Base-by-base conservation (phyloP, 2,888 invertebrate species). In the Polydesmus complanatus region DNA sequence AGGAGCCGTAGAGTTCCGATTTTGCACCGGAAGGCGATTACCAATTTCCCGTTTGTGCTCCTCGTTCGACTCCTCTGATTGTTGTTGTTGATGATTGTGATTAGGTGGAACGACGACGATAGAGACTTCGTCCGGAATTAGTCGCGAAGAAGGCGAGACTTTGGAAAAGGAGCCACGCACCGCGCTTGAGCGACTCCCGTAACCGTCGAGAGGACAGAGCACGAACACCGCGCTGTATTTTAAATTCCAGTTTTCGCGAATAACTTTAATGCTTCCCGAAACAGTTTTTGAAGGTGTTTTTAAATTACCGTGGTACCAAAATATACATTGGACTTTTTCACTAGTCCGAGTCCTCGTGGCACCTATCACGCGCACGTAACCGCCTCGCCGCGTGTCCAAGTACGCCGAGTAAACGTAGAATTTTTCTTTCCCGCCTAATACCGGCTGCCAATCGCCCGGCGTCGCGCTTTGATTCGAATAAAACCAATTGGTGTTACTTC, bases 321-420 rank as follows among this genome's bases (percentile, higher is more conserved):
- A 66, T 50, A 64, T 61, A 56, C 68, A 69, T 78, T 85, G 81
- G 21, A 91, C 89, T 14, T 83, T 76, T 70, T 91, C 91, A 0
- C 88, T 83, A 1, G 85, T 84, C 56, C 88, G 81, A 1, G 92
- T 93, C 75, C 87, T 88, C 1, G 92, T 91, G 11, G 91, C 91
- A 14, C 88, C 91, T 66, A 93, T 85, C 62, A 93, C 79, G 53
- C 92, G 81, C 56, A 92, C 81, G 47, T 61, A 62, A 26, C 68
- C 64, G 19, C 66, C 68, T 22, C 67, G 64, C 14, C 65, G 56
- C 64, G 68, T 66, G 75, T 93, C 92, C 71, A 85, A 87, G 72
- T 85, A 93, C 56, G 93, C 92, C 11, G 92, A 91, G 72, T 89
- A 93, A 58, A 93, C 90, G 77, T 84, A 90, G 77, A 93, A 93